phyloP scores from a whole-genome alignment of 2,113 vertebrate genomes.

The Eupsittula cactorum region DNA sequence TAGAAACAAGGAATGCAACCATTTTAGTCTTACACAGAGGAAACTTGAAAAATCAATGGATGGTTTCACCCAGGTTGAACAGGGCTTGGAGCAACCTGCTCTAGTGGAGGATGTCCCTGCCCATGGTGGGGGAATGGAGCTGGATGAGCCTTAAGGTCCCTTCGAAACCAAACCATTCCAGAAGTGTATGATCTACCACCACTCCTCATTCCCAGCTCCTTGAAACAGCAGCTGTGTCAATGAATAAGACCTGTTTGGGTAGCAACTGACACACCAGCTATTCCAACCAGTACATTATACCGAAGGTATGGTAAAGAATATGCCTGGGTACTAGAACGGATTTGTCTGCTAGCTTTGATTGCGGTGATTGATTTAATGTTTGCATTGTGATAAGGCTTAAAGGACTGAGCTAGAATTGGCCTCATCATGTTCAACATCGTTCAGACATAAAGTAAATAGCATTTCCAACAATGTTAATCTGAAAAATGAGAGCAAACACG shows the following conservation, averaged over 20 bases:
- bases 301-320: neutral
- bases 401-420: neutral
- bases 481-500: conserved; percentile 2
- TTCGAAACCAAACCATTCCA: neutral
- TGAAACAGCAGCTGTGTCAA: neutral
- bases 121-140: neutral
- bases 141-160: neutral
- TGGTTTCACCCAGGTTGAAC: neutral
- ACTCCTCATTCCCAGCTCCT: neutral
- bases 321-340: neutral
- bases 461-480: neutral
- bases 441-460: conserved; percentile 15
- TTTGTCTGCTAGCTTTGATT: neutral
- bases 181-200: neutral
- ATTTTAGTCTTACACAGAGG: neutral
- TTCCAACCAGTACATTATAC: neutral
- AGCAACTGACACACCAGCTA: neutral
- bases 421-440: neutral
- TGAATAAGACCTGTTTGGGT: neutral
- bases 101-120: neutral
- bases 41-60: neutral
- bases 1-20: neutral
- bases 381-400: neutral
- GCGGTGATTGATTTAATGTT: neutral
- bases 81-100: neutral